These are phyloP conservation scores for Megalurothrips usitatus DNA, from an alignment of 2,888 invertebrate species.

Conservation along the genomic window DNA sequence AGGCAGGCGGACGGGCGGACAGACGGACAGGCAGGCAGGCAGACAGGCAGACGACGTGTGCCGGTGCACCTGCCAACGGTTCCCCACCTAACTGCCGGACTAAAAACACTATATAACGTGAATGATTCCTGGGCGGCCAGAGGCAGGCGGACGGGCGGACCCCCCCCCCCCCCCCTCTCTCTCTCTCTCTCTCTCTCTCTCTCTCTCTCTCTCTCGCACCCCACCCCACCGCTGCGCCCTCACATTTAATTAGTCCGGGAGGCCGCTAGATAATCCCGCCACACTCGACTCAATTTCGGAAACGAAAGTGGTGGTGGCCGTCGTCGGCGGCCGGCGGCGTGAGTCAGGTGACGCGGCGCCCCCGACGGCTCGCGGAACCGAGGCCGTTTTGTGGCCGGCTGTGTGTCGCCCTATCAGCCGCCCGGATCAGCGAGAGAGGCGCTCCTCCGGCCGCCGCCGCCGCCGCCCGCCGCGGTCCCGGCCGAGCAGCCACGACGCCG, in stretches of 20 bases:
- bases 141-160: too few species aligned
- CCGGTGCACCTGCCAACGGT: constrained; percentile 6
- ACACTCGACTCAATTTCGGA: too few species aligned
- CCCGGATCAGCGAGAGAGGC: background rate
- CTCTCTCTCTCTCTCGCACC: background rate
- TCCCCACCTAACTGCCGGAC: background rate
- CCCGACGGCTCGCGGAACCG: too few species aligned
- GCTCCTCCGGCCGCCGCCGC: too few species aligned
- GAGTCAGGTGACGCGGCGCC: too few species aligned
- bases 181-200: too few species aligned
- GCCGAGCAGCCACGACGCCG: too few species aligned
- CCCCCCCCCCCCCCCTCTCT: too few species aligned
- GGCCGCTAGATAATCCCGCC: background rate
- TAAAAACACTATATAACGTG: constrained; percentile 6
- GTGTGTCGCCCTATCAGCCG: background rate
- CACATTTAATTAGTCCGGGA: constrained; percentile 1
- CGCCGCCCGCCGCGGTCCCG: too few species aligned
- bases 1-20: background rate
- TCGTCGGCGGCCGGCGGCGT: too few species aligned
- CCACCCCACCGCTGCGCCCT: background rate
- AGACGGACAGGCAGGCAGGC: background rate
- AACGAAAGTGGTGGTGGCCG: too few species aligned
- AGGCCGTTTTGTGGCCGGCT: too few species aligned
- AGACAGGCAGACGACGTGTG: background rate
- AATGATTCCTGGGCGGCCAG: constrained; percentile 1